Evolutionary conservation across 2,113 vertebrate genomes (phyloP).

Genomic region (Nesoenas mayeri): DNA sequence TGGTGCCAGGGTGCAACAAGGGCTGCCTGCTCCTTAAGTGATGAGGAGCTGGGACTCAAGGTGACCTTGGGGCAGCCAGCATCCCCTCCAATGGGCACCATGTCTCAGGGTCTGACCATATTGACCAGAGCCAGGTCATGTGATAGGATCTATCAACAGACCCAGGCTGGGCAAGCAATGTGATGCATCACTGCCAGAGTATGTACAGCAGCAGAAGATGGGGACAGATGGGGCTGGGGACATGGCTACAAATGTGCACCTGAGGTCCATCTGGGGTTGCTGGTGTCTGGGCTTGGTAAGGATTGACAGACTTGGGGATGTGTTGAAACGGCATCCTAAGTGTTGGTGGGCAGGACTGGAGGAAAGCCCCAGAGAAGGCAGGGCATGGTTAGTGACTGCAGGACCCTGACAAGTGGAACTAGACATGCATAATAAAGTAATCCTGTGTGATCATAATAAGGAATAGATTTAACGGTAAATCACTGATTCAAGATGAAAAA

Average conservation of each 20-base stretch:
- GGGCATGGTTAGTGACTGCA: too few relatives aligned
- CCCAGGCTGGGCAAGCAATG: not conserved
- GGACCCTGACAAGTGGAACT: not conserved
- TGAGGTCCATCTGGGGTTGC: not conserved
- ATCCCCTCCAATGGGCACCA: not conserved
- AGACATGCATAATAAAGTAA: slow-evolving; percentile 18
- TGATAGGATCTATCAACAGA: not conserved
- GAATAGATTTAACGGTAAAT: not conserved
- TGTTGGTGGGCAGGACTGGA: not conserved
- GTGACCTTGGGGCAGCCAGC: not conserved
- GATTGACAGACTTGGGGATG: fast-evolving
- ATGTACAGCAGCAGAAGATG: not conserved
- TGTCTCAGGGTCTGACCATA: not conserved
- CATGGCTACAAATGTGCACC: fast-evolving
- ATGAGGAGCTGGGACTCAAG: not conserved
- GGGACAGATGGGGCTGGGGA: not conserved
- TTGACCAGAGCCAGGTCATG: not conserved
- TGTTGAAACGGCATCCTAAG: not conserved
- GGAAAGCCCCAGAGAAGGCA: not conserved
- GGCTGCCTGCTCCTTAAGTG: not conserved
- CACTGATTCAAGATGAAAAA: not conserved
- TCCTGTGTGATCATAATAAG: slow-evolving; percentile 1
- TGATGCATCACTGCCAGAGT: too few relatives aligned
- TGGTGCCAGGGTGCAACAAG: not conserved
- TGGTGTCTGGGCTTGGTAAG: not conserved